Evolutionary conservation across 2,113 vertebrate species (phyloP).

Genomic region (Phyllopteryx taeniolatus): DNA sequence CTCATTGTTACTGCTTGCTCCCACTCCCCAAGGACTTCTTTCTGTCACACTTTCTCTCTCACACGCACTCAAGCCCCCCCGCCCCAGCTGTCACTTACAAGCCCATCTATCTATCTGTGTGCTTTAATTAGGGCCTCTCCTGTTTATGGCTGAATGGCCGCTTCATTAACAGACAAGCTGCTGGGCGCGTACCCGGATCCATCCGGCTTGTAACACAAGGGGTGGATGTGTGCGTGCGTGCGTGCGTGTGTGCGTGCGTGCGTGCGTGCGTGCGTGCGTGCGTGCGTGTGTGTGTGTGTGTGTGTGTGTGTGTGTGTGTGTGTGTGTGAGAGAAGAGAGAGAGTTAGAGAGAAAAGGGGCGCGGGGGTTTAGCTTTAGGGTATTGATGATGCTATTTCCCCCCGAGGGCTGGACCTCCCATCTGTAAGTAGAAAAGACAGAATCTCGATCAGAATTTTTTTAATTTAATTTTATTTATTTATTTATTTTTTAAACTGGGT

Average conservation of each 20-base stretch:
- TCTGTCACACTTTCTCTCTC: conserved; percentile 16
- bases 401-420: conserved; percentile 55
- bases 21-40: conserved; percentile 10
- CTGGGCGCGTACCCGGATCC: conserved; percentile 30
- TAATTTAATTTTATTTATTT: no score
- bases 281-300: conserved; percentile 12
- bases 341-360: conserved; percentile 20
- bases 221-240: neutral
- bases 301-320: conserved; percentile 11
- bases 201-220: conserved; percentile 27
- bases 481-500: conserved; percentile 4
- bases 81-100: conserved; percentile 51
- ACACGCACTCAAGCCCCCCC: neutral
- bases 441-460: neutral
- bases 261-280: neutral
- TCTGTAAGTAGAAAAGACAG: conserved; percentile 54
- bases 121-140: conserved; percentile 60
- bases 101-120: conserved; percentile 43
- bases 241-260: conserved; percentile 16
- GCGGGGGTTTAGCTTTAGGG: conserved; percentile 56
- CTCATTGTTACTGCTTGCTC: conserved; percentile 23
- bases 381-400: conserved; percentile 63
- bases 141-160: conserved; percentile 57
- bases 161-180: conserved; percentile 56
- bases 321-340: neutral